phyloP scores from a whole-genome alignment of 53 echinoderm and acorn worm genomes.

The Arbacia lixula region DNA sequence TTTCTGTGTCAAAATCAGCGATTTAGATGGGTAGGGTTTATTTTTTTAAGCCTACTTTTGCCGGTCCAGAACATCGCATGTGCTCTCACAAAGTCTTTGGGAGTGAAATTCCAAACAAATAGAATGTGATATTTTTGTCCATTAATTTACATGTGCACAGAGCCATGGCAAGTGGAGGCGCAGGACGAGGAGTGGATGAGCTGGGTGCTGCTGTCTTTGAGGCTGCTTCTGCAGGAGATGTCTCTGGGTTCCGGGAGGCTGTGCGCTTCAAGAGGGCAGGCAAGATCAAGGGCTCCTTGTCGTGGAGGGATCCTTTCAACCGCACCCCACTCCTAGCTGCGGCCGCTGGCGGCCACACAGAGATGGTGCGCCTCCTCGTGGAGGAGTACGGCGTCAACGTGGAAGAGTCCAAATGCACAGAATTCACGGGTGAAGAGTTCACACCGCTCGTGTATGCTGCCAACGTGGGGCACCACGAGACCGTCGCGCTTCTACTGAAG shows the following conservation, averaged over 20 bases:
- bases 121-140: too few relatives aligned
- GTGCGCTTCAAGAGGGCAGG: constrained; percentile 21
- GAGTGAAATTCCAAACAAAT: too few relatives aligned
- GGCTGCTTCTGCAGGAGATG: not conserved
- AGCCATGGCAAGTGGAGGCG: constrained; percentile 19
- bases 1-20: too few relatives aligned
- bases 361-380: constrained; percentile 31
- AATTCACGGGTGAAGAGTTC: constrained; percentile 25
- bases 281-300: constrained; percentile 1
- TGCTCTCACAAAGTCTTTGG: too few relatives aligned
- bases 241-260: not conserved
- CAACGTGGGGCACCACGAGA: constrained; percentile 75
- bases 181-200: not conserved
- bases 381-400: constrained; percentile 31
- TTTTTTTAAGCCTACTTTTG: too few relatives aligned
- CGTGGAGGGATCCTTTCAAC: constrained; percentile 42
- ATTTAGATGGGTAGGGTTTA: too few relatives aligned
- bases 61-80: too few relatives aligned
- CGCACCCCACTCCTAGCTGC: constrained; percentile 40
- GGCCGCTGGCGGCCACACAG: constrained; percentile 20
- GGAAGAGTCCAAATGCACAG: constrained; percentile 36
- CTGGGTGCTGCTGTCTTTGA: constrained; percentile 29
- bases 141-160: too few relatives aligned
- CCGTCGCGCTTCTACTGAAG: constrained; percentile 75
- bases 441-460: constrained; percentile 81